Percentiles rank a stretch among this genome's conserved stretches.
phyloP scores from a whole-genome alignment of 2,113 vertebrate genomes.

The Onychostoma macrolepis region DNA sequence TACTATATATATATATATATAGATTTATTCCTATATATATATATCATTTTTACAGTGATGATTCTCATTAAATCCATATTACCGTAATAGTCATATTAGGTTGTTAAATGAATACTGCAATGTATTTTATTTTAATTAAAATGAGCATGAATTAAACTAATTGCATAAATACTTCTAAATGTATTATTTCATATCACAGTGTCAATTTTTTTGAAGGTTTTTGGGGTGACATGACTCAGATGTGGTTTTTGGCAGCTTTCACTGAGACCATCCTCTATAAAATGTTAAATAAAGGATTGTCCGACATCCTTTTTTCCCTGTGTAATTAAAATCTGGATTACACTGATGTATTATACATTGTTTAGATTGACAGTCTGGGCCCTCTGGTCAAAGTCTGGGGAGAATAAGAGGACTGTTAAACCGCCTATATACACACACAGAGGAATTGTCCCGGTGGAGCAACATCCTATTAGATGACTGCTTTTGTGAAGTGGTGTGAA shows the following conservation, averaged over 20 bases:
- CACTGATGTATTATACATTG: slow-evolving; percentile 11
- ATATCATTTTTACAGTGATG: background rate
- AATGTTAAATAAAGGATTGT: background rate
- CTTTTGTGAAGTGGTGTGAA: slow-evolving; percentile 32
- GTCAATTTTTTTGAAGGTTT: background rate
- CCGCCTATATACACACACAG: background rate
- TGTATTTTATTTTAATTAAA: too few relatives aligned
- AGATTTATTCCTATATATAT: background rate
- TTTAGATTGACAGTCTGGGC: slow-evolving; percentile 17
- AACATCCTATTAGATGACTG: slow-evolving; percentile 16
- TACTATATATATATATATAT: background rate
- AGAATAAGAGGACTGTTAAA: slow-evolving; percentile 15
- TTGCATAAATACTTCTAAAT: background rate
- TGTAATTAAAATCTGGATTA: slow-evolving; percentile 40
- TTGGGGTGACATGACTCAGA: background rate
- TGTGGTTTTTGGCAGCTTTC: background rate
- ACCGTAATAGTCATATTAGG: too few relatives aligned
- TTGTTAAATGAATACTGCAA: too few relatives aligned
- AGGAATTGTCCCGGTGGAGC: background rate
- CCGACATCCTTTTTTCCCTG: background rate
- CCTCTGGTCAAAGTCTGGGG: slow-evolving; percentile 12
- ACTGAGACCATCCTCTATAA: background rate
- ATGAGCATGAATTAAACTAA: too few relatives aligned
- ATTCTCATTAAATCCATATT: background rate
- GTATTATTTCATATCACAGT: background rate